Evolutionary conservation across 2,888 invertebrate genomes (phyloP).

Genomic region (Drosophila lutescens): DNA sequence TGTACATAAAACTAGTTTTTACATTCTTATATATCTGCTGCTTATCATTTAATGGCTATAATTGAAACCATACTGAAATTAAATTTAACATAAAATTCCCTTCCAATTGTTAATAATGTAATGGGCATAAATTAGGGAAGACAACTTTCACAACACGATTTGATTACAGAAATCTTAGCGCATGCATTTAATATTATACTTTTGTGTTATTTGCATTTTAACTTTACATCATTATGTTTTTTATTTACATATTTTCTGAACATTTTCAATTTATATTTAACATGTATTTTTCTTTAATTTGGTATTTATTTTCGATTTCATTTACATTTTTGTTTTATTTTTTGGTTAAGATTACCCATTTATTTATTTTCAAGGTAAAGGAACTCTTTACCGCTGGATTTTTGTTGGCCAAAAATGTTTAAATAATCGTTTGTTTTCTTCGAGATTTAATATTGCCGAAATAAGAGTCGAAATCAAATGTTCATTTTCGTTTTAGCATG

Average conservation of each 20-base stretch:
- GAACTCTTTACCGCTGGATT: slow-evolving; percentile 83
- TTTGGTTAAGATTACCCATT: slow-evolving; percentile 35
- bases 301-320: slow-evolving; percentile 15
- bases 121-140: slow-evolving; percentile 68
- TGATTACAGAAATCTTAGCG: slow-evolving; percentile 66
- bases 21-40: slow-evolving; percentile 9
- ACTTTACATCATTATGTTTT: slow-evolving; percentile 51
- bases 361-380: slow-evolving; percentile 74
- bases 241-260: slow-evolving; percentile 58
- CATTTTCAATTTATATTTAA: slow-evolving; percentile 32
- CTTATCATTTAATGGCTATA: slow-evolving; percentile 5
- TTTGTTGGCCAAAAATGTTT: slow-evolving; percentile 78
- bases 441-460: slow-evolving; percentile 38
- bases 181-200: slow-evolving; percentile 46
- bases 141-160: slow-evolving; percentile 80
- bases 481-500: slow-evolving; percentile 16
- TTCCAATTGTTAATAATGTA: slow-evolving; percentile 9
- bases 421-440: slow-evolving; percentile 55
- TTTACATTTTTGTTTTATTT: slow-evolving; percentile 42
- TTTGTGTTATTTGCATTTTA: slow-evolving; percentile 23
- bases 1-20: slow-evolving; percentile 53
- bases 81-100: slow-evolving; percentile 1
- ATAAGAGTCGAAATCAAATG: slow-evolving; percentile 4
- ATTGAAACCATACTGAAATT: slow-evolving; percentile 32
- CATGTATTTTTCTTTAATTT: slow-evolving; percentile 7